Evolutionary conservation across 2,888 invertebrate species (phyloP).

Genomic region (Macrophya annulata): DNA sequence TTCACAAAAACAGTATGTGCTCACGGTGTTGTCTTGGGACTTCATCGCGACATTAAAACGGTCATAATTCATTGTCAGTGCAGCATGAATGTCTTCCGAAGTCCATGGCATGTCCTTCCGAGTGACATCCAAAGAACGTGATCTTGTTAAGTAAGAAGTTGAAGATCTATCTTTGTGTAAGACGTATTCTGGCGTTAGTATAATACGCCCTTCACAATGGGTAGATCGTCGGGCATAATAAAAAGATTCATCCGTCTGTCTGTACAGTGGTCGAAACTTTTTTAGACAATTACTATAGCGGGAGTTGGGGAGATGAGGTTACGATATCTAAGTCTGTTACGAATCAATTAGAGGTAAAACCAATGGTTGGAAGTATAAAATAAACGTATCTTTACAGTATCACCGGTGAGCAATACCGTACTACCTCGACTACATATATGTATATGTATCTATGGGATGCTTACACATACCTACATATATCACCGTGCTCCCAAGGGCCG

Average conservation of each 20-base stretch:
- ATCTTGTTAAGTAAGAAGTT: background rate
- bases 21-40: too few relatives aligned
- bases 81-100: background rate
- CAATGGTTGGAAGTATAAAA: background rate
- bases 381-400: background rate
- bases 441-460: background rate
- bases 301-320: background rate
- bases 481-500: constrained; percentile 41
- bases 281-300: background rate
- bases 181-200: background rate
- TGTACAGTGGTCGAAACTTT: background rate
- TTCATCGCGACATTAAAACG: too few relatives aligned
- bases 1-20: too few relatives aligned
- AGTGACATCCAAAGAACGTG: background rate
- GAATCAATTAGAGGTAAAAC: constrained; percentile 25
- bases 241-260: background rate
- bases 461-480: constrained; percentile 44
- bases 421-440: background rate
- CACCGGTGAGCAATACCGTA: background rate
- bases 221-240: background rate
- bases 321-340: background rate
- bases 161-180: background rate
- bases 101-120: background rate
- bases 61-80: too few relatives aligned
- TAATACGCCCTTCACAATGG: background rate